Base-by-base conservation (phyloP, 92 coral and sea anemone genomes). In the Bergia puertoricense region DNA sequence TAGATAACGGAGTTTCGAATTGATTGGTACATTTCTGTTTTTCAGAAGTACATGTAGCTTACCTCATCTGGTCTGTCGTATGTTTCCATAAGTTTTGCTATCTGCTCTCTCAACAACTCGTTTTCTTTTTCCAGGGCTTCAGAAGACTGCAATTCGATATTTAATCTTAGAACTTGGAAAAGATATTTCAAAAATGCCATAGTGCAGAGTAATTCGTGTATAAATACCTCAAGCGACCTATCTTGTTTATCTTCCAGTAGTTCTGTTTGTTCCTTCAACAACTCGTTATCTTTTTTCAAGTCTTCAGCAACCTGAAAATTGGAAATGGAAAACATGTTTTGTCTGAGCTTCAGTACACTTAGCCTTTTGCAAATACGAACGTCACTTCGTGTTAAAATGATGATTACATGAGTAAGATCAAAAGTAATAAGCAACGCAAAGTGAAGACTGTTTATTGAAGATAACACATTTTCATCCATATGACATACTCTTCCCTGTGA, bases 91-190 rank as follows among this genome's bases (percentile, higher is more conserved):
- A 79, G 68, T 46, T 79, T 20, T n/a, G 59, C 66, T 48, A 50
- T 46, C 43, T 79, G 65, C 44, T 45, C 65, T 46, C 68, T 79
- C 30, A 79, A 46, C 66, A 79, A 48, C 65, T 50, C 77, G 9
- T 79, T 79, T 30, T 79, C 82, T 41, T 46, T 20, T 79, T 79
- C 42, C 68, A 79, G 9, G 41, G 18, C 68, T 37, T 50, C 65
- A 7, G 66, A 79, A 46, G 66, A 14, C 20, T 30, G 82, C 39
- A 79, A 74, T 74, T 38, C 44, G 44, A 42, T 74, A 74, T 13
- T 18, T 46, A 39, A 4, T 15, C 2, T 62, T 62, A 62, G 68
- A 62, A 74, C 46, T 46, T 74, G 16, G 44, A 74, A 46, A 51
- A 51, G 14, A 11, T 15, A 9, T 51, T 51, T 8, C 57, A 11